Conservation (phyloP, 64 coral and sea anemone species). For the Stylophora pistillata region DNA sequence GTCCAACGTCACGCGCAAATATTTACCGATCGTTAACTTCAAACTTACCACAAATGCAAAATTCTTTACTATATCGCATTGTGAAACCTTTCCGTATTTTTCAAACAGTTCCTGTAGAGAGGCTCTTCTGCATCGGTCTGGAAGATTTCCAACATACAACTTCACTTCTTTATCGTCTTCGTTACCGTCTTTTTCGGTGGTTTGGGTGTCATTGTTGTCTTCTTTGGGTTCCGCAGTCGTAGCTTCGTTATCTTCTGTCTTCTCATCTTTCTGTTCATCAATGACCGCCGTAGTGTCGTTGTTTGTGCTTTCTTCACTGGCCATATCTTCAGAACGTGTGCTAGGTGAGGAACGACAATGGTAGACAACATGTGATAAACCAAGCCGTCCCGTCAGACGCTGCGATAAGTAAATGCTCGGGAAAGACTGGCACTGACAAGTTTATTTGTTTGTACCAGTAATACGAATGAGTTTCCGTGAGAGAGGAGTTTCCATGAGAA, state of each 20-base stretch:
- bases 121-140: conserved; percentile 73
- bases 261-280: conserved; percentile 23
- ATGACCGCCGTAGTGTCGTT: not conserved
- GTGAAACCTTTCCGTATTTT: conserved; percentile 86
- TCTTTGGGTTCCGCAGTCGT: conserved; percentile 19
- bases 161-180: conserved; percentile 73
- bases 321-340: not conserved
- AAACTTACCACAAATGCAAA: conserved; percentile 98
- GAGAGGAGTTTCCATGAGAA: not conserved
- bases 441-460: too few species aligned
- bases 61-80: conserved; percentile 88
- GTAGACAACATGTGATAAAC: not conserved
- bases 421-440: not conserved
- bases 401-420: not conserved
- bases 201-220: conserved; percentile 13
- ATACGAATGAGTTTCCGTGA: not conserved
- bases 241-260: conserved; percentile 10
- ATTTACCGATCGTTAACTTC: too few species aligned
- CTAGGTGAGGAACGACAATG: not conserved
- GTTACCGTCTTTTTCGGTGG: conserved; percentile 4
- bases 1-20: too few species aligned
- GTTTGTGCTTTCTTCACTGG: conserved; percentile 31
- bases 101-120: conserved; percentile 76
- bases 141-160: conserved; percentile 92
- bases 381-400: not conserved